Percentiles rank a stretch among this genome's conserved stretches.
phyloP scores from a whole-genome alignment of 2,113 vertebrate genomes.

The Melanerpes aurifrons region DNA sequence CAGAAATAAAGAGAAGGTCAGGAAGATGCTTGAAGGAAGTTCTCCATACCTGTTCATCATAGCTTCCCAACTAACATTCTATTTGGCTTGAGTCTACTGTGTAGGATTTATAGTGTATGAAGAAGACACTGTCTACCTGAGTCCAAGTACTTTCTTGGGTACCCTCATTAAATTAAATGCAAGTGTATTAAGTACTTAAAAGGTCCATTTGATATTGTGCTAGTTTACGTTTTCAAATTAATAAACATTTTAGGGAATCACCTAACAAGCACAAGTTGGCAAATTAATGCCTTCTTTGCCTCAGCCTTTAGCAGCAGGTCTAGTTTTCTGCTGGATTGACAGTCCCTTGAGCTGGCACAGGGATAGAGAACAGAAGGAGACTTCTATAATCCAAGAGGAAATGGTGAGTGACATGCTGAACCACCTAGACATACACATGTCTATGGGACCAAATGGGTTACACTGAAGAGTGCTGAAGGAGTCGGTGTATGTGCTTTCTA shows the following conservation, averaged over 20 bases:
- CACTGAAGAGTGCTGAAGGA: too few species aligned
- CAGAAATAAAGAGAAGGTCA: background rate
- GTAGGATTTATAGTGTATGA: background rate
- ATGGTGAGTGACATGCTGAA: too few species aligned
- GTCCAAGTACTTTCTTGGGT: background rate
- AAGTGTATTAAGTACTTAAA: background rate
- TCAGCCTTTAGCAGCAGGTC: too few species aligned
- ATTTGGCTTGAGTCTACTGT: background rate
- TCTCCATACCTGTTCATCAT: background rate
- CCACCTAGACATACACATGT: too few species aligned
- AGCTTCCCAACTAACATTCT: background rate
- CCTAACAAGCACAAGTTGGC: background rate
- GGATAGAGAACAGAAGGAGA: too few species aligned
- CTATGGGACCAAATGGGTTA: too few species aligned
- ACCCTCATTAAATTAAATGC: background rate
- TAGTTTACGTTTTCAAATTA: slow-evolving; percentile 25
- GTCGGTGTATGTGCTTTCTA: too few species aligned
- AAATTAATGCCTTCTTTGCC: background rate
- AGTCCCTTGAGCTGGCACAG: too few species aligned
- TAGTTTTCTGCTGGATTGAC: too few species aligned
- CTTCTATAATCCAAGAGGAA: too few species aligned
- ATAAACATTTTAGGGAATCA: background rate
- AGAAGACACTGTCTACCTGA: background rate
- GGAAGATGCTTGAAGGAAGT: background rate
- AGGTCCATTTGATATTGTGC: background rate